These are phyloP conservation scores for Lasiurus borealis DNA, from an alignment of 2,113 vertebrate genomes.

Conservation along the genomic window DNA sequence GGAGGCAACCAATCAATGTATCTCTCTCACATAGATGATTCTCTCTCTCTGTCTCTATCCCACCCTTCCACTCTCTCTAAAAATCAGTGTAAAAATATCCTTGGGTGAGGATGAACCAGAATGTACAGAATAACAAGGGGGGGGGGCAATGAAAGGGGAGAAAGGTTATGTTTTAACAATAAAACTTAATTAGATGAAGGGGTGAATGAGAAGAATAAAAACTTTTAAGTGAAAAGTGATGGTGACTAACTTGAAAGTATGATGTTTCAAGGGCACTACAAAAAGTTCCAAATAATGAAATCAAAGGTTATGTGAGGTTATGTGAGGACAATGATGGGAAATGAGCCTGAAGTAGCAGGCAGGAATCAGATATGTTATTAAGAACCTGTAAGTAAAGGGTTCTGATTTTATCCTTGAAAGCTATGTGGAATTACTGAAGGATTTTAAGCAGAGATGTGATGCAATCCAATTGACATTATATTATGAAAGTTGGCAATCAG, in stretches of 20 bases:
- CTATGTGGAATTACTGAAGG: neutral
- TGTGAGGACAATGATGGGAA: neutral
- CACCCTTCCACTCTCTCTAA: neutral
- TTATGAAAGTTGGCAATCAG: neutral
- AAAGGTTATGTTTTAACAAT: neutral
- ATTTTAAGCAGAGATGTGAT: conserved; percentile 8
- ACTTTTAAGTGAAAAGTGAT: neutral
- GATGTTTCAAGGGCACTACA: too few relatives aligned
- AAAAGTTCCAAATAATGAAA: neutral
- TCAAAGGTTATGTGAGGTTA: neutral
- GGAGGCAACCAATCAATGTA: neutral
- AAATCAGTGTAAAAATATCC: neutral
- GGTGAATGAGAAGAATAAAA: neutral
- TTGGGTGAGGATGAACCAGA: neutral
- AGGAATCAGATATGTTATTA: neutral
- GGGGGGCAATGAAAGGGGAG: neutral
- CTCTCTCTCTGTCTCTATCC: neutral
- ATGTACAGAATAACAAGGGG: neutral
- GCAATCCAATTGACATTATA: neutral
- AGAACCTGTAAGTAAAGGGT: neutral
- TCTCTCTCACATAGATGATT: neutral
- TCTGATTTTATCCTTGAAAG: conserved; percentile 1
- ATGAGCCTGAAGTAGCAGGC: neutral
- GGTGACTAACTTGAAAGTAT: too few relatives aligned
- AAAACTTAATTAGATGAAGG: neutral